Evolutionary conservation across 92 coral and sea anemone genomes (phyloP).

Genomic region (Hydrozoanthus gracilis): DNA sequence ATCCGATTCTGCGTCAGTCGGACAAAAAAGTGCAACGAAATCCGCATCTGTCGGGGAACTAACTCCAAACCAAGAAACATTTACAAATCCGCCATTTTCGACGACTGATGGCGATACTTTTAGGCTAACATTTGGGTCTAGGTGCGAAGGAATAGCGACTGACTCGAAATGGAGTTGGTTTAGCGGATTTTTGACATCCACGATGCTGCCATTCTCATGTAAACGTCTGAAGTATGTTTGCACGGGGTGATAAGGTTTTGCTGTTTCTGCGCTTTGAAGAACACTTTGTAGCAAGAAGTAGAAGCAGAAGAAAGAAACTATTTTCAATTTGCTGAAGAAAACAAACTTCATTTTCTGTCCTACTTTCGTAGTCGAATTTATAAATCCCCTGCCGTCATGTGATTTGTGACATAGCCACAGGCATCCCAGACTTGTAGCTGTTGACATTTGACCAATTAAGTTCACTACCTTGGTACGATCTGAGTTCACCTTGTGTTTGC

Average conservation of each 20-base stretch:
- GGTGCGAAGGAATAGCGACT: conserved; percentile 33
- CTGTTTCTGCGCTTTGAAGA: conserved; percentile 15
- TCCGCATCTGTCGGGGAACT: conserved; percentile 58
- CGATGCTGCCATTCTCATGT: conserved; percentile 63
- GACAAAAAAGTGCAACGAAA: conserved; percentile 86
- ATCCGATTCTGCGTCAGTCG: conserved; percentile 68
- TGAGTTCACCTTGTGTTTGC: too few relatives aligned
- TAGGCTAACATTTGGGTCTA: conserved; percentile 38
- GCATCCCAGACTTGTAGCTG: too few relatives aligned
- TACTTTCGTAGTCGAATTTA: neutral
- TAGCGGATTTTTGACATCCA: conserved; percentile 57
- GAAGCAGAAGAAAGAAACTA: neutral
- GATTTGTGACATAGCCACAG: too few relatives aligned
- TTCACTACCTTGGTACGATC: too few relatives aligned
- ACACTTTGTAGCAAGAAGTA: conserved; percentile 6
- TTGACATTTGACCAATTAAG: too few relatives aligned
- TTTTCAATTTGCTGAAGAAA: neutral
- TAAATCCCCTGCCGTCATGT: too few relatives aligned
- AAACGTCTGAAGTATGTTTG: conserved; percentile 69
- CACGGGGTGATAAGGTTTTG: conserved; percentile 53
- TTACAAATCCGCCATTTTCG: conserved; percentile 73
- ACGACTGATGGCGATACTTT: conserved; percentile 66
- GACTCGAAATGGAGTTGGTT: conserved; percentile 61
- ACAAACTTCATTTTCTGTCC: neutral
- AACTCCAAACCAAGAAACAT: conserved; percentile 79